Evolutionary conservation across 2,797 vertebrate genomes (phyloP).

Genomic region (Chaunax sp.): DNA sequence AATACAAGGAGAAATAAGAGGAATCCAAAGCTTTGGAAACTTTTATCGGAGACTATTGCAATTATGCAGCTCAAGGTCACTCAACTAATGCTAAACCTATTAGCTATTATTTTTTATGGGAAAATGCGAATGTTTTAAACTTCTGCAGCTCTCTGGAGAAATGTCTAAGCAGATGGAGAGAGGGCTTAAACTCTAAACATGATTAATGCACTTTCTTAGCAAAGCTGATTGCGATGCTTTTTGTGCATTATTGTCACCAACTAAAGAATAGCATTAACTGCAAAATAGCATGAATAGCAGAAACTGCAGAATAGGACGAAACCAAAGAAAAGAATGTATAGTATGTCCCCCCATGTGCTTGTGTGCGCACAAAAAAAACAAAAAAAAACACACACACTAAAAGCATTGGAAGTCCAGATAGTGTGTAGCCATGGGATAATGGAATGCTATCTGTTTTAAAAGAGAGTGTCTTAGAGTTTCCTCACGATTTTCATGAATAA

Average conservation of each 20-base stretch:
- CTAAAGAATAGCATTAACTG: no score
- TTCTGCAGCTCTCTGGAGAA: background rate
- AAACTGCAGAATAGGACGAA: background rate
- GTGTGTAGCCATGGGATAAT: no score
- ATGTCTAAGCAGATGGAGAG: background rate
- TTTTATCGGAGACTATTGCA: background rate
- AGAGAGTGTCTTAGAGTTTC: no score
- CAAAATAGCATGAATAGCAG: no score
- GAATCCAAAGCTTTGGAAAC: background rate
- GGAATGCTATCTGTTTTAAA: no score
- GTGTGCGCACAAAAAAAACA: no score
- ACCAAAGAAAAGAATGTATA: background rate
- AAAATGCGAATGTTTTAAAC: background rate
- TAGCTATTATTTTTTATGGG: background rate
- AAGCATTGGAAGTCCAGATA: no score
- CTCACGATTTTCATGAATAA: no score
- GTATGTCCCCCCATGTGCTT: no score
- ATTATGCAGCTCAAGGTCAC: background rate
- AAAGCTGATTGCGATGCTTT: background rate
- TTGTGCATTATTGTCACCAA: background rate
- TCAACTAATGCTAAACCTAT: background rate
- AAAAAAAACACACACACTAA: no score
- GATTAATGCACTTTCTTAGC: background rate
- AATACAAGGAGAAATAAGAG: background rate
- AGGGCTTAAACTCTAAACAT: background rate